Conservation (phyloP, 2,797 vertebrate species). For the Onychomys arenicola region DNA sequence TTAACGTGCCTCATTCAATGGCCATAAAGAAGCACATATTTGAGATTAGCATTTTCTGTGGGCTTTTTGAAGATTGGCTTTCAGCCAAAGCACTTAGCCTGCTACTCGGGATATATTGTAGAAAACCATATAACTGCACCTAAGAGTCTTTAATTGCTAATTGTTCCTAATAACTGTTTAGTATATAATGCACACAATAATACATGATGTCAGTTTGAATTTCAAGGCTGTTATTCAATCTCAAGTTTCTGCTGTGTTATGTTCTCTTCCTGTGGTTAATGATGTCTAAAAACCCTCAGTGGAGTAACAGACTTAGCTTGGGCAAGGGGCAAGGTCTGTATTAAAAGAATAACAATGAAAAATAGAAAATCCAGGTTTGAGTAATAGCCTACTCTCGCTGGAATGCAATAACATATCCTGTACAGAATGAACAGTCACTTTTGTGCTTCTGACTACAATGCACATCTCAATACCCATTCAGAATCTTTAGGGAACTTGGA, state of each 20-base stretch:
- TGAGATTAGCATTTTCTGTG: constrained; percentile 78
- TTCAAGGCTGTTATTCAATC: constrained; percentile 74
- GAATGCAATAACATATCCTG: not conserved
- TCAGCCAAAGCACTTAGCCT: constrained; percentile 77
- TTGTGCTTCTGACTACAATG: not conserved
- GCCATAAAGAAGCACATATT: constrained; percentile 70
- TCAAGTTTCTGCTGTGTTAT: constrained; percentile 78
- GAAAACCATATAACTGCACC: constrained; percentile 72
- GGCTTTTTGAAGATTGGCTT: constrained; percentile 70
- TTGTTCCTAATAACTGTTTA: constrained; percentile 79
- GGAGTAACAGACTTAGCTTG: constrained; percentile 68
- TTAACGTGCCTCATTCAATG: constrained; percentile 65
- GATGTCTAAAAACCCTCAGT: constrained; percentile 72
- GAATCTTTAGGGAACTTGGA: not conserved
- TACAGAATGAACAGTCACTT: not conserved
- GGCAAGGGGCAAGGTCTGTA: constrained; percentile 67
- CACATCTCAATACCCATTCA: not conserved
- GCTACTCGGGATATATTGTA: constrained; percentile 71
- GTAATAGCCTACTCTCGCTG: not conserved
- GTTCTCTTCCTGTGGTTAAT: constrained; percentile 80
- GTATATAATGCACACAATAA: constrained; percentile 76
- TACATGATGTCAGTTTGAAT: constrained; percentile 73
- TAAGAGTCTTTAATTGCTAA: constrained; percentile 78
- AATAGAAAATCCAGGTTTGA: constrained; percentile 67
- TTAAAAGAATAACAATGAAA: constrained; percentile 73